Percentiles rank a stretch among this genome's conserved stretches.
Evolutionary conservation across 2,113 vertebrate species (phyloP).

Genomic region (Benitochromis conjunctus): DNA sequence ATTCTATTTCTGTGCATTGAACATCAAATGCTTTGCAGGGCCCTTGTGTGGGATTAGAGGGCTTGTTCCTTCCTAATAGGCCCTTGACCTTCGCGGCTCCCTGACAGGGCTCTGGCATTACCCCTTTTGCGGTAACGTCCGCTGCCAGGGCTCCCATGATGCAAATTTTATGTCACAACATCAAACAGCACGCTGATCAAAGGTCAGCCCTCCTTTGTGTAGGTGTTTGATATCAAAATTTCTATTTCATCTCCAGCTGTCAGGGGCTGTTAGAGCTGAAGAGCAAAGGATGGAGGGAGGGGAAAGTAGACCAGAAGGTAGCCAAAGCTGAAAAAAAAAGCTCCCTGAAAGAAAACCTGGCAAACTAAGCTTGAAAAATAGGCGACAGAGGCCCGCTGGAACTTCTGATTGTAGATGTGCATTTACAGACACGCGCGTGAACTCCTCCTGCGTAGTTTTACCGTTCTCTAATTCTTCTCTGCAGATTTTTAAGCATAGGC

Average conservation of each 20-base stretch:
- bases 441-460: not conserved
- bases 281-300: conserved; percentile 57
- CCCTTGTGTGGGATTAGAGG: conserved; percentile 66
- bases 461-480: not conserved
- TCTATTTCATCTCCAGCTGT: conserved; percentile 87
- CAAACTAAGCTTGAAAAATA: not conserved
- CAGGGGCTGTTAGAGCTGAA: conserved; percentile 76
- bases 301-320: conserved; percentile 9
- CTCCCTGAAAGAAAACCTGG: not conserved
- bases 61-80: conserved; percentile 74
- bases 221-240: conserved; percentile 89
- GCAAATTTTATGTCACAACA: conserved; percentile 91
- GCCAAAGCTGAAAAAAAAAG: conserved; percentile 16
- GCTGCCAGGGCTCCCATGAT: conserved; percentile 76
- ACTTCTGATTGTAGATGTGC: not conserved
- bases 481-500: not conserved
- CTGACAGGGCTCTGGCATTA: conserved; percentile 78
- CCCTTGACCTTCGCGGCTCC: conserved; percentile 81
- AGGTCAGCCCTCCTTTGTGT: conserved; percentile 89
- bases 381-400: not conserved
- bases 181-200: conserved; percentile 87
- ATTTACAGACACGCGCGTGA: not conserved
- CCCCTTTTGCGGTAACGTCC: conserved; percentile 69
- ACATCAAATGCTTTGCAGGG: conserved; percentile 62
- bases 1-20: conserved; percentile 57